Evolutionary conservation across 2,888 invertebrate species (phyloP).

Genomic region (Onthophagus sagittarius): DNA sequence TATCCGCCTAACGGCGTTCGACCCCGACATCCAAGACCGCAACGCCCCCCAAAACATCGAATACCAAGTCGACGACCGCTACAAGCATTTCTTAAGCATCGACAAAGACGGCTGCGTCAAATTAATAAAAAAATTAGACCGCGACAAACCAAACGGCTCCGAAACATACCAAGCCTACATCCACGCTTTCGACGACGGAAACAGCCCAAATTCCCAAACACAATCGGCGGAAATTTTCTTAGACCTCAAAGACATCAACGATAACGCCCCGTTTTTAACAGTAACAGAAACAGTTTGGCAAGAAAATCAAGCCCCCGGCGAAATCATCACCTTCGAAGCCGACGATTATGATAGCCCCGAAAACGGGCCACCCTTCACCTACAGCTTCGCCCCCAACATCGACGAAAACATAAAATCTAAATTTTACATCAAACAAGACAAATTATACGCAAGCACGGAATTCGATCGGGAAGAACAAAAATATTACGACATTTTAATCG

Average conservation of each 20-base stretch:
- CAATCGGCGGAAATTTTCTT: constrained; percentile 66
- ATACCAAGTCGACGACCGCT: constrained; percentile 71
- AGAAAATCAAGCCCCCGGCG: constrained; percentile 71
- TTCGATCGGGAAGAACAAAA: constrained; percentile 89
- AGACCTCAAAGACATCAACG: constrained; percentile 80
- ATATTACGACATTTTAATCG: constrained; percentile 82
- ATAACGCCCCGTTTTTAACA: constrained; percentile 85
- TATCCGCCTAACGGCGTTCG: constrained; percentile 71
- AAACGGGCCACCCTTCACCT: constrained; percentile 84
- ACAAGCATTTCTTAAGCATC: constrained; percentile 67
- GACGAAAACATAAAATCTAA: constrained; percentile 65
- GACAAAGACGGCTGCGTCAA: constrained; percentile 70
- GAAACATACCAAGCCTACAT: constrained; percentile 73
- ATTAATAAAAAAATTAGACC: constrained; percentile 73
- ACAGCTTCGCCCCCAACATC: constrained; percentile 63
- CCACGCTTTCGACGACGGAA: constrained; percentile 74
- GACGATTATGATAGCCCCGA: constrained; percentile 76
- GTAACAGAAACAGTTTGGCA: constrained; percentile 79
- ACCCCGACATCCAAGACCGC: constrained; percentile 79
- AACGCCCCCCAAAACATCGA: constrained; percentile 73
- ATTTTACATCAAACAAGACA: constrained; percentile 65
- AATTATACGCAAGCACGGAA: constrained; percentile 60
- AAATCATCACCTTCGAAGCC: constrained; percentile 60
- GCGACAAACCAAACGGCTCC: constrained; percentile 85
- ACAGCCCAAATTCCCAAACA: constrained; percentile 60